Conservation (phyloP, 2,113 vertebrate species). For the Tyto alba region DNA sequence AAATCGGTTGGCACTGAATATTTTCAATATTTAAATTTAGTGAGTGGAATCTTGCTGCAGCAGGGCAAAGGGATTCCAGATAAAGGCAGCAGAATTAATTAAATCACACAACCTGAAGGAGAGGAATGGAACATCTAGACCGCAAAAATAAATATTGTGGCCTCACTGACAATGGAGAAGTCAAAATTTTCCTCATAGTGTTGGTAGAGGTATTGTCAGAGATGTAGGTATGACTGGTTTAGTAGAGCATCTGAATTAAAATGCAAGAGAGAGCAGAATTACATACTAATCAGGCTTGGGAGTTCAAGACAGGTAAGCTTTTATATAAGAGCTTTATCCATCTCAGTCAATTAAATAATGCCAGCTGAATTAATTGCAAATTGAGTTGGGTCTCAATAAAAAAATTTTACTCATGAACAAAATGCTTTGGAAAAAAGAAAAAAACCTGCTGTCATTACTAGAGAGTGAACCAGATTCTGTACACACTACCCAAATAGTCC, state of each 20-base stretch:
- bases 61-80: neutral
- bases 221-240: neutral
- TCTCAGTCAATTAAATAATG: neutral
- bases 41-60: neutral
- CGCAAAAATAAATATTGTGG: neutral
- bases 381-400: neutral
- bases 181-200: neutral
- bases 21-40: slow-evolving; percentile 9
- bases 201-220: neutral
- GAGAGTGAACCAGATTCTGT: neutral
- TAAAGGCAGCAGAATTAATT: neutral
- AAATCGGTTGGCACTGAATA: neutral
- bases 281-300: neutral
- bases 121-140: neutral
- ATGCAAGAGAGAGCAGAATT: neutral
- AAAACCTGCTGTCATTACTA: neutral
- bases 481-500: neutral
- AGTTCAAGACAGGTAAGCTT: neutral
- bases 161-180: neutral
- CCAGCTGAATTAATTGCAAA: neutral
- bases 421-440: neutral
- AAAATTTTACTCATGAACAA: neutral
- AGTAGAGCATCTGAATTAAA: neutral
- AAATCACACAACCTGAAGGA: neutral
- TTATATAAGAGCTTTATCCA: neutral